Base-by-base conservation (phyloP, 2,113 vertebrate species). In the Acrocephalus kingi region DNA sequence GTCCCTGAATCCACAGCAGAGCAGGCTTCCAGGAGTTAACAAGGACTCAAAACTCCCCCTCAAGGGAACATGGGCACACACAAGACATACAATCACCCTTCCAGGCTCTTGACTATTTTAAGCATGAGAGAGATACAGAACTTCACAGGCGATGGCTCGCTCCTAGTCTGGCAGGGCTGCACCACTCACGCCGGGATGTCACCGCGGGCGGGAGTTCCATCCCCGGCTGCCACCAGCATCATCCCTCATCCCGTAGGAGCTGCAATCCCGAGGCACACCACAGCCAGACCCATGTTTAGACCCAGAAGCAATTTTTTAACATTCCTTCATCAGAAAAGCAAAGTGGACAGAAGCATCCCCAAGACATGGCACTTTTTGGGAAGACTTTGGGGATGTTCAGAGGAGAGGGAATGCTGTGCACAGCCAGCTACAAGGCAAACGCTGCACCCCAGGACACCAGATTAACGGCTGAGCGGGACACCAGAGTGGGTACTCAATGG, bases 311-410 rank as follows among this genome's bases (percentile, higher is more conserved):
- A 59, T 31, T 78, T 48, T 33, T 45, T 52, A 31, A 23, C 61
- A 1, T 46, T 22, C 51, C 63, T 73, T 23, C 66, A 14, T 11
- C 41, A n/a, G n/a, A 75, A 75, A 71, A 78, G 21, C 64, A 8
- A 78, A 67, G 39, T 0, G 56, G 39, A 23, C 56, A 45, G 33
- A 35, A 51, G 10, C 2, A 1, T 41, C n/a, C 64, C 39, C 33
- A 15, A 9, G 0, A 2, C 0, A 0, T 7, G 20, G 61, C 8
- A 0, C 2, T 21, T 62, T 54, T 41, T 0, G 4, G 67, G 58
- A 25, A 15, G 43, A 35, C 10, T 75, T 14, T 45, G n/a, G 52
- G 87, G 19, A 2, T 24, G 52, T 31, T 64, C 8, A 45, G 63
- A 28, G 31, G 15, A 30, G 49, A 30, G 30, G 56, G 24, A 59